Base-by-base conservation (phyloP, 2,113 vertebrate genomes). In the Halichoerus grypus region DNA sequence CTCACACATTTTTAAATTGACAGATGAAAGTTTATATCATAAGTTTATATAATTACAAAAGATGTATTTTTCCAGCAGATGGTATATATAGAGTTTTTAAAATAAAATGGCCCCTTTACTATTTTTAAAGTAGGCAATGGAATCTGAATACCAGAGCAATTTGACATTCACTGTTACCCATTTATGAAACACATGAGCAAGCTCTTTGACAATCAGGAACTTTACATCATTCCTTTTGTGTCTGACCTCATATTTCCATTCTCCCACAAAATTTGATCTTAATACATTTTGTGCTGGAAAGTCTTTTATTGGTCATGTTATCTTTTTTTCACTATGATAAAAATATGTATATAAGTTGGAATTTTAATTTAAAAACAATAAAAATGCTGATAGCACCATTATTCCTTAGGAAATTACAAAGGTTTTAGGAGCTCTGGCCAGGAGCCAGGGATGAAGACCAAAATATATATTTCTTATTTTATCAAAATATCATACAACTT, bases 11-110 rank as follows among this genome's bases (percentile, higher is more conserved):
- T 76, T 36, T 26, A 74, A 88, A 87, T 67, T 83, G 46, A 36
- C 55, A 93, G 49, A 74, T 92, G 46, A 86, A 86, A 88, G 8
- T 82, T 51, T 92, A 42, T 72, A 63, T 24, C 33, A 5, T 63
- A 95, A 46, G 21, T 71, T 91, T 91, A 95, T 81, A 51, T 51
- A 61, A 81, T 13, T 42, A 85, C 18, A 42, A 86, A 91, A 81
- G 14, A 72, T 51, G 4, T 80, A 63, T 67, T 87, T 84, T 61
- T 91, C 31, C 6, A 71, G n/a, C 11, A 26, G 79, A 33, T 81
- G 42, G 14, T n/a, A 49, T 92, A 13, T 42, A 72, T 36, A 51
- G 33, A n/a, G 15, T 69, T 92, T 63, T 88, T 55, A 76, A 42
- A 88, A 81, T 59, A 57, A 80, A 80, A 69, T 21, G 61, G 18